Conservation (phyloP, 1,140 invertebrate genomes). For the roundworm (Caenorhabditis elegans) region WBcel235 BX284604.4:6635501-6636000, state of each 20-base stretch:
- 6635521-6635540: slow-evolving; percentile 62
- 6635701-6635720: not conserved
- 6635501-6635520: slow-evolving; percentile 61
- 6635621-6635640: slow-evolving; percentile 51
- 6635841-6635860: slow-evolving; percentile 39
- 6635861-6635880: slow-evolving; percentile 57
- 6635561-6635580: slow-evolving; percentile 55
- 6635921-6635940: slow-evolving; percentile 2
- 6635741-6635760: slow-evolving; percentile 60
- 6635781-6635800: not conserved
- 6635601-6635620: slow-evolving; percentile 50
- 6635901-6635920: slow-evolving; percentile 51
- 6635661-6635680: too few relatives aligned
- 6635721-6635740: slow-evolving; percentile 1
- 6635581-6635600: slow-evolving; percentile 49
- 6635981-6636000: slow-evolving; percentile 54
- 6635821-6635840: slow-evolving; percentile 54
- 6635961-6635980: too few relatives aligned
- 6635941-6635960: too few relatives aligned
- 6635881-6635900: slow-evolving; percentile 58
- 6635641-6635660: slow-evolving; percentile 35
- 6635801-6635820: slow-evolving; percentile 35
- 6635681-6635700: not conserved
- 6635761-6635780: slow-evolving; percentile 61
- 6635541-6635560: slow-evolving; percentile 56